These are phyloP conservation scores for Helogale parvula DNA, from an alignment of 2,113 vertebrate species.

Conservation along the genomic window DNA sequence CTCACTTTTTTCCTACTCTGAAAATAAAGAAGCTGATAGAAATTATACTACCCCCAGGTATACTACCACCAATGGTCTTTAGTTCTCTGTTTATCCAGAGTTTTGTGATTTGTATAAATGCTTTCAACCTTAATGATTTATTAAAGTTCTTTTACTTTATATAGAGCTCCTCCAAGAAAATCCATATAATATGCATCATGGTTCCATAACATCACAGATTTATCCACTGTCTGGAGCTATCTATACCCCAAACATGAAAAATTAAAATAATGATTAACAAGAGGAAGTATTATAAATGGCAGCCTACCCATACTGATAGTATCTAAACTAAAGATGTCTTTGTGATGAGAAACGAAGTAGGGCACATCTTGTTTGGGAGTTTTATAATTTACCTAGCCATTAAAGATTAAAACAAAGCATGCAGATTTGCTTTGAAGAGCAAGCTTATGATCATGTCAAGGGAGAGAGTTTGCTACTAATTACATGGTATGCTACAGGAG, in stretches of 20 bases:
- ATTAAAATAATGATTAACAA: conserved; percentile 71
- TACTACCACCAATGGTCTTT: not conserved
- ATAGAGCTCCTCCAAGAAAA: conserved; percentile 50
- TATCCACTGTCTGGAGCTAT: not conserved
- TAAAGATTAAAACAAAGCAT: conserved; percentile 72
- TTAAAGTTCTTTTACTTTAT: not conserved
- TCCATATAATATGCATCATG: not conserved
- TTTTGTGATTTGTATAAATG: not conserved
- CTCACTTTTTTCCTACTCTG: not conserved
- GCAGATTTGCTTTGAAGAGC: conserved; percentile 70
- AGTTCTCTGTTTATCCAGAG: not conserved
- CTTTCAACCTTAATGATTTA: conserved; percentile 55
- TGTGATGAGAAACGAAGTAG: conserved; percentile 57
- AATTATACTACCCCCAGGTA: not conserved
- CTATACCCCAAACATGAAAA: conserved; percentile 62
- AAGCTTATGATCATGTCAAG: conserved; percentile 61
- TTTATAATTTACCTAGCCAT: conserved; percentile 72
- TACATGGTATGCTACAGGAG: conserved; percentile 41
- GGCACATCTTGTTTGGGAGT: conserved; percentile 60
- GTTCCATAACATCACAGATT: not conserved
- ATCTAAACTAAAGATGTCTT: conserved; percentile 61
- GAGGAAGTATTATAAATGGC: conserved; percentile 62
- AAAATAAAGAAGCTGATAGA: not conserved
- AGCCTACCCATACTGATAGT: conserved; percentile 53
- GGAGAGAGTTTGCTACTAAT: conserved; percentile 65